Conservation (phyloP, 2,797 vertebrate genomes). For the Ispidina lecontei region DNA sequence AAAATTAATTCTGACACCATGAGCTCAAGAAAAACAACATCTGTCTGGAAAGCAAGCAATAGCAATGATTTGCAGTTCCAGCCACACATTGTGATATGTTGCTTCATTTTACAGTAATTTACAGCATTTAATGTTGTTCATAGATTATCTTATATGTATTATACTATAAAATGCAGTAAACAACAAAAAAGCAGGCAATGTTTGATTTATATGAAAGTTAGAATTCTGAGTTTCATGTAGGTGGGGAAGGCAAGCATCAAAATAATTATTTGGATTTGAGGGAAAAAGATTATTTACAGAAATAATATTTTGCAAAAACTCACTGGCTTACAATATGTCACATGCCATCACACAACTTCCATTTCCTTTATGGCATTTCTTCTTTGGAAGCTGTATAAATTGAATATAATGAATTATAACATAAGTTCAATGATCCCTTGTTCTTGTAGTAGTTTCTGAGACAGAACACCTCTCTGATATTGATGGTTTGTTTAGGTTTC, state of each 20-base stretch:
- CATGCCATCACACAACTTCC: neutral
- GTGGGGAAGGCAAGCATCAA: conserved; percentile 22
- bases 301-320: neutral
- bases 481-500: neutral
- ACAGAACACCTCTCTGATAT: neutral
- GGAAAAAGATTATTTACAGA: neutral
- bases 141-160: conserved; percentile 63
- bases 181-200: conserved; percentile 1
- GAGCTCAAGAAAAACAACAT: conserved; percentile 60
- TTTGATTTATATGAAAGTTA: conserved; percentile 63
- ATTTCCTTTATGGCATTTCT: neutral
- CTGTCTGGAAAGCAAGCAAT: conserved; percentile 34
- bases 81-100: conserved; percentile 24
- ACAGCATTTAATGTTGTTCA: conserved; percentile 60
- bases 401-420: neutral
- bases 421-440: neutral
- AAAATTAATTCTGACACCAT: neutral
- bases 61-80: conserved; percentile 51
- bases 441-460: neutral
- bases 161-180: conserved; percentile 33
- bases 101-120: conserved; percentile 67
- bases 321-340: neutral
- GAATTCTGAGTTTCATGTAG: conserved; percentile 36
- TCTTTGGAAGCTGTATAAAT: neutral
- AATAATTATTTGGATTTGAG: neutral